Evolutionary conservation across 1,140 invertebrate species (phyloP).

Genomic region (Pseudomyrmex pallidus): DNA sequence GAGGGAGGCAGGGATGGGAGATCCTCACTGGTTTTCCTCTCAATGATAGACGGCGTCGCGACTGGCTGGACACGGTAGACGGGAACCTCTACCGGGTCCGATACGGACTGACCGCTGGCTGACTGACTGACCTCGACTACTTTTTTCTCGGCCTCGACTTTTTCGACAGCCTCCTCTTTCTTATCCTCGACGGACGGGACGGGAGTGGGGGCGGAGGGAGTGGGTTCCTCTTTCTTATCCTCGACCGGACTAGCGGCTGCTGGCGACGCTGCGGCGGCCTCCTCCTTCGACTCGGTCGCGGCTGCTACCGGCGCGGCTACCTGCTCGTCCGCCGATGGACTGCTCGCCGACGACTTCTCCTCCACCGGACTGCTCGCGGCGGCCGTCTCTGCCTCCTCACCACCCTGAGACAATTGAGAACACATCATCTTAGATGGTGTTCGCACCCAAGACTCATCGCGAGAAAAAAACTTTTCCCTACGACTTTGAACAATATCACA

Average conservation of each 20-base stretch:
- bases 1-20: conserved; percentile 81
- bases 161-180: conserved; percentile 74
- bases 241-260: conserved; percentile 62
- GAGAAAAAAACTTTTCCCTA: too few species aligned
- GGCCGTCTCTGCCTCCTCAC: conserved; percentile 79
- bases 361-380: conserved; percentile 74
- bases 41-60: conserved; percentile 83
- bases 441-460: not conserved
- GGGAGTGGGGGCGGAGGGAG: conserved; percentile 73
- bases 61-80: conserved; percentile 70
- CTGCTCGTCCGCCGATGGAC: conserved; percentile 78
- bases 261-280: conserved; percentile 54
- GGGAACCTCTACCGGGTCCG: conserved; percentile 69
- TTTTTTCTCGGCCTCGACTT: conserved; percentile 77
- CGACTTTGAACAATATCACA: too few species aligned
- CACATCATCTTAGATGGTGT: not conserved
- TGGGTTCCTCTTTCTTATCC: conserved; percentile 75
- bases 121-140: conserved; percentile 84
- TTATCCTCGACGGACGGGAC: conserved; percentile 74
- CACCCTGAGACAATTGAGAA: conserved; percentile 75
- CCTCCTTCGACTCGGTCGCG: conserved; percentile 70
- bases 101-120: conserved; percentile 69
- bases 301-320: conserved; percentile 60
- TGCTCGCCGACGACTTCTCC: conserved; percentile 80
- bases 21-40: conserved; percentile 85